Base-by-base conservation (phyloP, 2,113 vertebrate genomes). In the Carettochelys insculpta region DNA sequence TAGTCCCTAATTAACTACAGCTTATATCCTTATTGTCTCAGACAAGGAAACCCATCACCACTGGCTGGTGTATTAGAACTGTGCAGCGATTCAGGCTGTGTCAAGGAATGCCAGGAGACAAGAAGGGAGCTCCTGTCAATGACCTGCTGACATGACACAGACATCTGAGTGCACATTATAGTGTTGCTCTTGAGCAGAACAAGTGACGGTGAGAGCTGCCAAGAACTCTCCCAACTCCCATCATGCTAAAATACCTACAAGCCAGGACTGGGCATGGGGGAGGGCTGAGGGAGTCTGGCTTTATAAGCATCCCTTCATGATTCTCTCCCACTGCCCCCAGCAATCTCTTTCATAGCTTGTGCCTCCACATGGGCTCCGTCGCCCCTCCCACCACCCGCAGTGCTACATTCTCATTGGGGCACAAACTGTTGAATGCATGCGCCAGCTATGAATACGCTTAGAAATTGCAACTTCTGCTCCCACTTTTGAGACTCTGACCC, bases 1-100 rank as follows among this genome's bases (percentile, higher is more conserved):
- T 83, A 86, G 58, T 90, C 80, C 79, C 83, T 93, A 86, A 93
- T 94, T 94, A 95, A 86, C 92, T 92, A 89, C 77, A 94, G 94
- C 94, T 85, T 92, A 88, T 82, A 61, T 86, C 88, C 86, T 89
- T 76, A 43, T 95, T 84, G 91, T 94, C 75, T 91, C 94, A 94
- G 92, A 92, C 34, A 86, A 77, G 86, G 71, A 92, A 90, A 90
- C 82, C 16, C 52, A 93, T 95, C 94, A 90, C 1, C 0, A 87
- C 83, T 95, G 83, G 71, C 87, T 93, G 90, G 85, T 94, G 85
- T 94, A 87, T 89, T 87, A 75, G 17, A 90, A 83, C 92, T 89
- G 86, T 95, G n/a, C 4, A 61, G 41, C 84, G 94, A 94, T 54
- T 96, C 92, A 82, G 86, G 93, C 76, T 87, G 47, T 80, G 29